Evolutionary conservation across 2,113 vertebrate species (phyloP), one percentile per base, ranked within the genome.

Genomic region (Vanacampus margaritifer): DNA sequence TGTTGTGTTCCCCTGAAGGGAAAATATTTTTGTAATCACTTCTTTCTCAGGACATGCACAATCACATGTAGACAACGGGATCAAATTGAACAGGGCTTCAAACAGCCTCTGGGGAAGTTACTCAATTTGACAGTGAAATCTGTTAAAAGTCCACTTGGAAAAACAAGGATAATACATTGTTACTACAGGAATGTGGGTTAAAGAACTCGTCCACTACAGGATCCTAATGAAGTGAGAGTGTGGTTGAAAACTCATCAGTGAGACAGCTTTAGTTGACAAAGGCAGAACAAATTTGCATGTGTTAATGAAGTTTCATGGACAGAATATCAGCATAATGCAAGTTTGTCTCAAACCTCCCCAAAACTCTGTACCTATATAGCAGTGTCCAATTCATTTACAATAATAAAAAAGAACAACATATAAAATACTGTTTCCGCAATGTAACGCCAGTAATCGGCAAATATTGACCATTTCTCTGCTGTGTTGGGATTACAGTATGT

Each of bases 11-110:
- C 39, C 45, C 45, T 68, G 28, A 23, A 28, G 51, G 46, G 59
- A 58, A n/a, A 71, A 35, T 61, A 60, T 57, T 48, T 28, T 21
- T 3, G 35, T 6, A 12, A 64, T 41, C 28, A 59, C 28, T 13
- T 58, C 57, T 43, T 73, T 71, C 23, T 72, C 71, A 41, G 65
- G 51, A 82, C 83, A 85, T 87, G 86, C 88, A 83, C 68, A 58
- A 83, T 73, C 63, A 84, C 24, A 6, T 58, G 23, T 58, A 58
- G 54, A 64, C 14, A 24, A 68, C 28, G 14, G 72, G 57, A 43
- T 60, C 45, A 7, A 69, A 59, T 58, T 76, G 54, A 68, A 51
- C 48, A 24, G 64, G 43, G 54, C 21, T 26, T 62, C n/a, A 65
- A 66, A 26, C 57, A 78, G 72, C 66, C 50, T 62, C 36, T 35